phyloP scores from a whole-genome alignment of 2,113 vertebrate genomes.

The Conger conger region DNA sequence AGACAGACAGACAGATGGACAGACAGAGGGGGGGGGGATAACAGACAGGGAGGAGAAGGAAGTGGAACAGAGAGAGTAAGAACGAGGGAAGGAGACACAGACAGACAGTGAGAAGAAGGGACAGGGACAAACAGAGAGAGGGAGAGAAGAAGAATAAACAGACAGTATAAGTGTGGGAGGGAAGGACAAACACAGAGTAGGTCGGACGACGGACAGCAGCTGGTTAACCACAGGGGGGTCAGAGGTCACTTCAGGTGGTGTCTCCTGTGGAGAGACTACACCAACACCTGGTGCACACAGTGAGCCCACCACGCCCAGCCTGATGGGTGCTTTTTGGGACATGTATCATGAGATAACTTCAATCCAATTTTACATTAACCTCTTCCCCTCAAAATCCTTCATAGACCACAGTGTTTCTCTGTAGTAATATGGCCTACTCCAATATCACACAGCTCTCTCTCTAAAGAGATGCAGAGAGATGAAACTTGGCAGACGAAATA shows the following conservation, averaged over 20 bases:
- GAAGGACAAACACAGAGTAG: not conserved
- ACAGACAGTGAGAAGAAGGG: not conserved
- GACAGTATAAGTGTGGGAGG: constrained; percentile 31
- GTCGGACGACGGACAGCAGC: not conserved
- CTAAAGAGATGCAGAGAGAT: not conserved
- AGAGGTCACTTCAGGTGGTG: not conserved
- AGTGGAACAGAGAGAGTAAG: constrained; percentile 27
- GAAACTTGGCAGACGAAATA: not conserved
- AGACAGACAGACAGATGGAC: constrained; percentile 52
- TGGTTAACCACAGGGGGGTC: not conserved
- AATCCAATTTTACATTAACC: not conserved
- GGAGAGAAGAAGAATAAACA: constrained; percentile 50
- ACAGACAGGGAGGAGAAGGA: constrained; percentile 56
- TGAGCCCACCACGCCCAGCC: not conserved
- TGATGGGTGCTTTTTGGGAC: not conserved
- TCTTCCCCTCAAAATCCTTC: not conserved
- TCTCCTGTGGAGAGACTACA: not conserved
- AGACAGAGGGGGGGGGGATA: constrained; percentile 27
- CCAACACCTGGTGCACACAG: not conserved
- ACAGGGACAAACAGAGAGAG: not conserved
- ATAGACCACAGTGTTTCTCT: not conserved
- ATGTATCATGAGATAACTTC: not conserved
- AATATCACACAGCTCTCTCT: not conserved
- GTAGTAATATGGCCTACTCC: not conserved
- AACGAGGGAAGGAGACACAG: not conserved